A percentile compares a stretch with the other conserved stretches of the same genome.
These are phyloP conservation scores for Pomatorhinus ruficollis DNA, from an alignment of 2,113 vertebrate genomes.

Conservation along the genomic window DNA sequence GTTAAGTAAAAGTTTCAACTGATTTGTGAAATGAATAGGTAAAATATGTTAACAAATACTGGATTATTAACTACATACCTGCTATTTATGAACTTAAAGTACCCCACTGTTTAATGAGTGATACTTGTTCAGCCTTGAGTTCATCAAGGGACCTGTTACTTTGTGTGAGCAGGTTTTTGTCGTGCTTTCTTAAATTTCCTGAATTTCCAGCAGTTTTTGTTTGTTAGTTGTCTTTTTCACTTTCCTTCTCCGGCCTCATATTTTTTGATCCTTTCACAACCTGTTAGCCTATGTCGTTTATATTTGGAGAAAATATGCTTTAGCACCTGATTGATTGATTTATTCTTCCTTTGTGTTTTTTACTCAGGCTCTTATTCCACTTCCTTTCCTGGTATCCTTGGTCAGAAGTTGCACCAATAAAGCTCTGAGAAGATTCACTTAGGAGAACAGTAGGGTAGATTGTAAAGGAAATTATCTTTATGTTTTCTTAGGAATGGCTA, in stretches of 20 bases:
- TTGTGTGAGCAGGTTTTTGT: background rate
- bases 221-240: background rate
- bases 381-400: background rate
- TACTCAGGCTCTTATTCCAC: background rate
- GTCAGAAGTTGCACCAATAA: background rate
- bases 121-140: background rate
- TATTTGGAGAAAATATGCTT: background rate
- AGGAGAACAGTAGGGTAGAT: background rate
- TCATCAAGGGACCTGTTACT: background rate
- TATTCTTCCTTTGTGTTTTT: background rate
- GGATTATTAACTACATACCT: background rate
- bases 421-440: background rate
- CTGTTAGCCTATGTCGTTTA: background rate
- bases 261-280: background rate
- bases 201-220: background rate
- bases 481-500: background rate
- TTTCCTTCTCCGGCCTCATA: accelerated
- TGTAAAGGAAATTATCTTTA: background rate
- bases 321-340: background rate
- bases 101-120: background rate
- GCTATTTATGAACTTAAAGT: background rate
- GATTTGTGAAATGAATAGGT: background rate
- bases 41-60: background rate
- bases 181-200: background rate
- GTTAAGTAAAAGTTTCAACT: background rate